phyloP scores from a whole-genome alignment of 2,113 vertebrate genomes.

The Otis tarda region DNA sequence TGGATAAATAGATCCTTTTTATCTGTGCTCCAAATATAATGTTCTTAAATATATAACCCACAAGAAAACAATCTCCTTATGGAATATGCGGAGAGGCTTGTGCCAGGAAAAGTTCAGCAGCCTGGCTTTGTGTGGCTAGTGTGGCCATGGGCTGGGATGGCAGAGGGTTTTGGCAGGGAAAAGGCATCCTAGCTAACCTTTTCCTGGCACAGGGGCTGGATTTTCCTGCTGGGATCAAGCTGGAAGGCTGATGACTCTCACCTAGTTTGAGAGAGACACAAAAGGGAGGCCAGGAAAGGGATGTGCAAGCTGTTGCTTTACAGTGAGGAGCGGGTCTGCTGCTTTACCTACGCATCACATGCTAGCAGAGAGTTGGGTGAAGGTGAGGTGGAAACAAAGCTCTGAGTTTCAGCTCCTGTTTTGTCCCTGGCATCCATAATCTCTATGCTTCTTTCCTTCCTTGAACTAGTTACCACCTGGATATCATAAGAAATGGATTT shows the following conservation, averaged over 20 bases:
- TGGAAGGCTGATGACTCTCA: neutral
- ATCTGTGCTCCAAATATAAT: neutral
- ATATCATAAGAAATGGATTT: neutral
- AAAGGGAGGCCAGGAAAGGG: neutral
- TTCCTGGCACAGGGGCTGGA: neutral
- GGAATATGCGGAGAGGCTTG: neutral
- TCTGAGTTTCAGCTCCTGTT: neutral
- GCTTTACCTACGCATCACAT: neutral
- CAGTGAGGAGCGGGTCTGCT: neutral
- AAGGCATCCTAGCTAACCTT: neutral
- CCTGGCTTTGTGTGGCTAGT: rapidly evolving
- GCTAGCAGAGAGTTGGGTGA: neutral
- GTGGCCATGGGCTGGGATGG: rapidly evolving
- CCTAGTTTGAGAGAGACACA: neutral
- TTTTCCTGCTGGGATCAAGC: neutral
- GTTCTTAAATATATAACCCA: neutral
- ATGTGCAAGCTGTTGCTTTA: neutral
- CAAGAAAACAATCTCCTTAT: neutral
- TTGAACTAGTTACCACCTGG: neutral
- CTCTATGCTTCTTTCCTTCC: neutral
- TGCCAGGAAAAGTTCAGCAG: neutral
- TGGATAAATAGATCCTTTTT: constrained; percentile 41
- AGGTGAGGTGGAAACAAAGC: neutral
- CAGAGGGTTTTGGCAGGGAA: neutral
- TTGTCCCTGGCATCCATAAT: neutral